Conservation (phyloP, 2,888 invertebrate species). For the Platycnemis pennipes region DNA sequence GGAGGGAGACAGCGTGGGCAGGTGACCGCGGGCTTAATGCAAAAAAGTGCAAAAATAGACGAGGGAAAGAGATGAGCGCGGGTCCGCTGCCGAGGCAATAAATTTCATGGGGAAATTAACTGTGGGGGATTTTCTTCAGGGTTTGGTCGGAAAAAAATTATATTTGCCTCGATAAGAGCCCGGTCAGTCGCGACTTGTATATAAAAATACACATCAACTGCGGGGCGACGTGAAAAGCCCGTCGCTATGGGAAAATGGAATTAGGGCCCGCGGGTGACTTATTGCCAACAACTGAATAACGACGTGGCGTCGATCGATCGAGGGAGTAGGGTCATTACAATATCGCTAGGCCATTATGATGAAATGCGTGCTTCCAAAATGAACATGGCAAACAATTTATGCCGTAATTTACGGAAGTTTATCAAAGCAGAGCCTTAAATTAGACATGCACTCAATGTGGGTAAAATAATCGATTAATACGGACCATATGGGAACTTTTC, state of each 20-base stretch:
- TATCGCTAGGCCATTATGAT: not conserved
- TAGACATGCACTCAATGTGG: no score
- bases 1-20: not conserved
- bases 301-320: not conserved
- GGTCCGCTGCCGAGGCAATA: not conserved
- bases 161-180: not conserved
- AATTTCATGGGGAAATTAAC: constrained; percentile 28
- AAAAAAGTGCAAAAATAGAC: not conserved
- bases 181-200: constrained; percentile 36
- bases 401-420: not conserved
- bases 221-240: not conserved
- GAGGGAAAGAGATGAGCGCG: not conserved
- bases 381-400: not conserved
- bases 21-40: constrained; percentile 21
- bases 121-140: not conserved
- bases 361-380: not conserved
- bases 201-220: not conserved
- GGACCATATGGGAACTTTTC: no score
- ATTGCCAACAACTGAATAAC: not conserved
- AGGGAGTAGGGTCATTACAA: not conserved
- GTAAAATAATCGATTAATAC: no score
- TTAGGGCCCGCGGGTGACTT: not conserved
- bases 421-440: not conserved
- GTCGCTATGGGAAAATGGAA: not conserved
- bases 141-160: not conserved